Evolutionary conservation across 2,113 vertebrate genomes (phyloP).

Genomic region (Meriones unguiculatus): DNA sequence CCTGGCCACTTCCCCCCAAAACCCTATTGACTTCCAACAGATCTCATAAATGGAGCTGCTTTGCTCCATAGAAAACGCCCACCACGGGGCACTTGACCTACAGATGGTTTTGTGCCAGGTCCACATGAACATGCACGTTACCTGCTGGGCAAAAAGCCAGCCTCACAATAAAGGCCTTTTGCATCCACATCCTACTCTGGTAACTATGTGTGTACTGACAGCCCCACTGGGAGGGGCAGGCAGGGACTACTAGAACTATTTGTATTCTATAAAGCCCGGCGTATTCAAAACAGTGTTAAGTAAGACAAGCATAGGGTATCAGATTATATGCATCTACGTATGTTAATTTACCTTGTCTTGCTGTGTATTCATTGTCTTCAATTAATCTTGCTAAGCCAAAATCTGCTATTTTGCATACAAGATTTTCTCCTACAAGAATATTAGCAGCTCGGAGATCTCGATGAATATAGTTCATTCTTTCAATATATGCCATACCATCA

Average conservation of each 20-base stretch:
- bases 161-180: not conserved
- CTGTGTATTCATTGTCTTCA: constrained; percentile 98
- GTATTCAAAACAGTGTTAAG: constrained; percentile 40
- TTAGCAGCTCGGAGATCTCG: constrained; percentile 97
- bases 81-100: not conserved
- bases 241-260: not conserved
- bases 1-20: not conserved
- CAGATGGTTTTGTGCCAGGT: not conserved
- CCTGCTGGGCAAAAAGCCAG: not conserved
- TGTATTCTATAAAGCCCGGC: constrained; percentile 41
- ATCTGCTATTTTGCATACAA: constrained; percentile 98
- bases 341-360: constrained; percentile 93
- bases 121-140: not conserved
- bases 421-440: constrained; percentile 97
- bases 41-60: not conserved
- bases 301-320: not conserved
- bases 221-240: not conserved
- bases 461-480: constrained; percentile 99
- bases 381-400: constrained; percentile 97
- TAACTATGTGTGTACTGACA: not conserved
- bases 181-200: too few species aligned
- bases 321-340: constrained; percentile 40
- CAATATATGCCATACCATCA: constrained; percentile 98
- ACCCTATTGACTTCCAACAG: not conserved
- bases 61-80: not conserved